These are phyloP conservation scores for Euura lappo DNA, from an alignment of 1,140 invertebrate species.

Conservation along the genomic window DNA sequence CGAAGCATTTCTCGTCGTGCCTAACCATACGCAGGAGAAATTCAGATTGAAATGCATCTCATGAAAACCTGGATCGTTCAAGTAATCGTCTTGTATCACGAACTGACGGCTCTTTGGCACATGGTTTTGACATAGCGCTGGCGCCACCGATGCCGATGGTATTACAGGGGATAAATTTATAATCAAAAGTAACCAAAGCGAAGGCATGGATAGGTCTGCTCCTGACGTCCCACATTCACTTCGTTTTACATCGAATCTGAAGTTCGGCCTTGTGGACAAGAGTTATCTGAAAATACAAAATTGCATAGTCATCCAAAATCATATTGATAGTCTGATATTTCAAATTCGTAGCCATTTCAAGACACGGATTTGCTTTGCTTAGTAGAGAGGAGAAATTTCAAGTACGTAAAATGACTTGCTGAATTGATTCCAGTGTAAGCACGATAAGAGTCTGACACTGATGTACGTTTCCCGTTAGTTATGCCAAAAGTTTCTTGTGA, in stretches of 20 bases:
- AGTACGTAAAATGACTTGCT: no score
- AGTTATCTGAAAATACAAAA: neutral
- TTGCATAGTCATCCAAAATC: neutral
- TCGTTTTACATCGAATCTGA: neutral
- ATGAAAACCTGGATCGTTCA: neutral
- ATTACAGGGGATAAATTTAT: neutral
- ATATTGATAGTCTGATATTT: no score
- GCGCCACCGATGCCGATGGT: neutral
- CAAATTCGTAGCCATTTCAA: no score
- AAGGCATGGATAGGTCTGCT: neutral
- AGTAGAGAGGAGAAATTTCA: no score
- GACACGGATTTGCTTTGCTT: no score
- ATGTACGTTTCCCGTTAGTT: no score
- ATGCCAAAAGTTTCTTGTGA: no score
- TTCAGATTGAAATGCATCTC: neutral
- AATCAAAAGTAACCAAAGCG: constrained; percentile 1
- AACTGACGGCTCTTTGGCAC: neutral
- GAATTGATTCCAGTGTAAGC: no score
- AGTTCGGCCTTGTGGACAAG: neutral
- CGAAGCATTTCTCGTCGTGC: neutral
- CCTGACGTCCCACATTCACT: constrained; percentile 1
- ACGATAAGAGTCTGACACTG: no score
- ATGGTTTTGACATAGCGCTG: neutral
- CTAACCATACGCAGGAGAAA: neutral
- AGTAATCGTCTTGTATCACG: neutral